Evolutionary conservation across 1,140 invertebrate genomes (phyloP).

Genomic region (Lethrus apterus): DNA sequence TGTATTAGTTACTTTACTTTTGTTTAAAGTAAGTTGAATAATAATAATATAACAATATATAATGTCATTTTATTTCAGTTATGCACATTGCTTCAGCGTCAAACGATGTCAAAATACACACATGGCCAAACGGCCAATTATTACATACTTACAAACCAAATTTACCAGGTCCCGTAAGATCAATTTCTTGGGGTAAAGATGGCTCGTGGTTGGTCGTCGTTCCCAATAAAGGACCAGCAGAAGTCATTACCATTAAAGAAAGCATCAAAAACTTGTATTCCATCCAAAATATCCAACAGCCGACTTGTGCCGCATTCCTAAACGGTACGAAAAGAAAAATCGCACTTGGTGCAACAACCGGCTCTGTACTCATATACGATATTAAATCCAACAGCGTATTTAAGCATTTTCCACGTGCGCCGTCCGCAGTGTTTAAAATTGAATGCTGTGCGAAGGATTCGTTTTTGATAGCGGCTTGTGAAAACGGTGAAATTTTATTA

Average conservation of each 20-base stretch:
- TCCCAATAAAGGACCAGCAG: conserved; percentile 28
- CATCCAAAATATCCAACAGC: conserved; percentile 28
- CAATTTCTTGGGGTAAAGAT: conserved; percentile 37
- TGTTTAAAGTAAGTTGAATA: too few species aligned
- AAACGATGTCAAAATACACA: conserved; percentile 31
- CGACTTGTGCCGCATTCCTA: conserved; percentile 36
- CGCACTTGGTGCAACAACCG: conserved; percentile 33
- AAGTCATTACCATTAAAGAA: conserved; percentile 34
- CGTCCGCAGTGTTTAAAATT: conserved; percentile 23
- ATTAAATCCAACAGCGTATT: conserved; percentile 31
- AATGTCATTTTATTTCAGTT: conserved; percentile 5
- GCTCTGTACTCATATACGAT: conserved; percentile 36
- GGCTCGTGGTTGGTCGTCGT: conserved; percentile 36
- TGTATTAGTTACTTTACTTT: too few species aligned
- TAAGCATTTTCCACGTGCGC: conserved; percentile 27
- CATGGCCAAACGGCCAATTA: conserved; percentile 23
- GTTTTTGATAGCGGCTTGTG: conserved; percentile 32
- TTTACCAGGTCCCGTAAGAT: conserved; percentile 27
- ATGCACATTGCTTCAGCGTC: conserved; percentile 14
- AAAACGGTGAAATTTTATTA: conserved; percentile 32
- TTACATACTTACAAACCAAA: conserved; percentile 25
- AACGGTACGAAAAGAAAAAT: conserved; percentile 34
- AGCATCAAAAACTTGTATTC: conserved; percentile 32
- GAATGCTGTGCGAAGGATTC: conserved; percentile 34
- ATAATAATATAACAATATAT: too few species aligned